Evolutionary conservation across 2,797 vertebrate species (phyloP).

Genomic region (Thamnophis elegans): DNA sequence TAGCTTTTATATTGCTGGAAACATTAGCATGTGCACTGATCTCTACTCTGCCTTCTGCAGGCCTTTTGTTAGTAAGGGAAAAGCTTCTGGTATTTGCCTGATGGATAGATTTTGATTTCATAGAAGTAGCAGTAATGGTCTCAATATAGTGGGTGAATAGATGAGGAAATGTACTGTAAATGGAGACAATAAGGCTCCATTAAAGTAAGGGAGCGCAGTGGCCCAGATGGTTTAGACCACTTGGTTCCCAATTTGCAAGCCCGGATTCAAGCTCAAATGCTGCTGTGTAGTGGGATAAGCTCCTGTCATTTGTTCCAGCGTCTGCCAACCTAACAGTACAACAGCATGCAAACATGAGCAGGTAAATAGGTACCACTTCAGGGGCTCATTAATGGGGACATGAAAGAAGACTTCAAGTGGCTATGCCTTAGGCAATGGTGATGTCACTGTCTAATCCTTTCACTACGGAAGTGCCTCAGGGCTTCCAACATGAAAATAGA

Average conservation of each 20-base stretch:
- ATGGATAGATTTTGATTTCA: neutral
- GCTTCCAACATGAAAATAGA: neutral
- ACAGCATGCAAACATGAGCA: neutral
- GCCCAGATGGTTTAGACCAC: neutral
- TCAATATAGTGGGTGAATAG: neutral
- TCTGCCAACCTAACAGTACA: neutral
- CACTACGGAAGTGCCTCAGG: neutral
- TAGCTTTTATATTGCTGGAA: neutral
- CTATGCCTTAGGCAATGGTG: neutral
- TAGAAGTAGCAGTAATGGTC: neutral
- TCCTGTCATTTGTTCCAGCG: neutral
- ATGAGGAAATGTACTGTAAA: neutral
- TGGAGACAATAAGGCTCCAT: neutral
- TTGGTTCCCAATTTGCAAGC: neutral
- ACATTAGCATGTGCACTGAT: neutral
- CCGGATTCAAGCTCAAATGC: neutral
- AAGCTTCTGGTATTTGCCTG: neutral
- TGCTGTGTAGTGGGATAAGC: neutral
- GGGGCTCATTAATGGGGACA: neutral
- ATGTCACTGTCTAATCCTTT: neutral
- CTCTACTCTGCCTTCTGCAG: neutral
- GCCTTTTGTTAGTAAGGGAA: neutral
- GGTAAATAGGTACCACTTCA: neutral
- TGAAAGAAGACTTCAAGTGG: neutral
- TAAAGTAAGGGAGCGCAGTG: neutral